Evolutionary conservation across 2,797 vertebrate genomes (phyloP).

Genomic region (Sebastes kiyomatsui): DNA sequence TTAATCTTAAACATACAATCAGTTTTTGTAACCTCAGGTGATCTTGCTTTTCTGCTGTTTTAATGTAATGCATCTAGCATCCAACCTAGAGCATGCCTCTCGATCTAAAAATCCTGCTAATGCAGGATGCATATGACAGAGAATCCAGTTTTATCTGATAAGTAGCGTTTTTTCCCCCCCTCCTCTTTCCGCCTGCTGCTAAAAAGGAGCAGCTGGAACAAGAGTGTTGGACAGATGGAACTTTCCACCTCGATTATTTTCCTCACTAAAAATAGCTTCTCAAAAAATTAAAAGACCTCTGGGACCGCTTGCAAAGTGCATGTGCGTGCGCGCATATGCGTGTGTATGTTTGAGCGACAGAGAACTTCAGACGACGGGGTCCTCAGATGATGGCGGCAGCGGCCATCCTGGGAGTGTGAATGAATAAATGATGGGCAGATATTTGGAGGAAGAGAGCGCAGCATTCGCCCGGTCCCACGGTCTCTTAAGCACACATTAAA

Average conservation of each 20-base stretch:
- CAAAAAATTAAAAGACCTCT: slow-evolving; percentile 86
- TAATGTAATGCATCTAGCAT: not conserved
- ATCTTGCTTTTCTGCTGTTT: not conserved
- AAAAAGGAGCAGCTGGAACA: slow-evolving; percentile 87
- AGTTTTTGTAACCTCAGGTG: not conserved
- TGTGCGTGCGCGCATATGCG: slow-evolving; percentile 27
- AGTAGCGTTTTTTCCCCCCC: slow-evolving; percentile 26
- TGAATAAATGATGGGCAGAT: slow-evolving; percentile 83
- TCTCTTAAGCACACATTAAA: slow-evolving; percentile 76
- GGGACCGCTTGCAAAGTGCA: slow-evolving; percentile 79
- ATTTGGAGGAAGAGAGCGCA: slow-evolving; percentile 61
- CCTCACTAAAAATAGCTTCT: slow-evolving; percentile 84
- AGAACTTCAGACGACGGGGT: slow-evolving; percentile 63
- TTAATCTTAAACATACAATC: not conserved
- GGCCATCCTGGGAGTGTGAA: slow-evolving; percentile 63
- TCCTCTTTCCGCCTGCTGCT: slow-evolving; percentile 62
- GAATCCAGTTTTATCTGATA: slow-evolving; percentile 58
- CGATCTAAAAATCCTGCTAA: slow-evolving; percentile 8
- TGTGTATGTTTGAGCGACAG: slow-evolving; percentile 67
- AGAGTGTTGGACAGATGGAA: slow-evolving; percentile 87
- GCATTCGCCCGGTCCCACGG: slow-evolving; percentile 43
- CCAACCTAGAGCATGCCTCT: not conserved
- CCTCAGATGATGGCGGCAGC: slow-evolving; percentile 64
- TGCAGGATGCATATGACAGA: slow-evolving; percentile 24
- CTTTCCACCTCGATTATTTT: slow-evolving; percentile 89